Evolutionary conservation across 2,797 vertebrate genomes (phyloP), one percentile per base, ranked within the genome.

Genomic region (Falco rusticolus): DNA sequence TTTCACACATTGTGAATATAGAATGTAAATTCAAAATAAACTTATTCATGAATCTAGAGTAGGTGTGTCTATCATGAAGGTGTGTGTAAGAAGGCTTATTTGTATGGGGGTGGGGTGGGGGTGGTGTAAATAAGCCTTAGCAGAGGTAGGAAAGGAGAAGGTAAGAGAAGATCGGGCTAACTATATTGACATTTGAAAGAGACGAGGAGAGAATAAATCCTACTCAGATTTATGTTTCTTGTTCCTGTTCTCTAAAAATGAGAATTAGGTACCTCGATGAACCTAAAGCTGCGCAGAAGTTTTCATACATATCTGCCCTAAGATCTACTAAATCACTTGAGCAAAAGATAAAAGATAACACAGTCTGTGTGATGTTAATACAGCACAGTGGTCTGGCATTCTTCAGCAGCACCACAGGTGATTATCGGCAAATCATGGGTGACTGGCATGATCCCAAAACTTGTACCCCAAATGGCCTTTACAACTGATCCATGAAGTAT

Each of bases 341-440:
- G 43, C 13, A 37, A 87, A 72, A 89, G 94, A 81, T 84, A 63
- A 91, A 83, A 91, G 85, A 90, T 57, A 93, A 87, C 0, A 1
- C 13, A 16, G 63, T 43, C 78, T 87, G 48, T 92, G 53, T 93
- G 80, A 92, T 95, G 83, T 93, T 93, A 84, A 87, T 65, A 78
- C n/a, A 82, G 47, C 68, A 69, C 54, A 54, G 41, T 78, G 92
- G 64, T 89, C 90, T 97, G 95, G 93, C 34, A 84, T 78, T 88
- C 79, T 84, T 96, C 92, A 80, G 57, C 33, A 51, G 29, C 90
- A 91, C 89, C 61, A 33, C 72, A 76, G 87, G 68, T 92, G 88
- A 65, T 91, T 91, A 92, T 3, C 87, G 89, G 65, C 84, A 97
- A 91, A 95, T 96, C 72, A 72, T 61, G 69, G 79, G 57, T 91